A percentile compares a stretch with the other conserved stretches of the same genome.
These are phyloP conservation scores for Bombycilla garrulus DNA, from an alignment of 2,113 vertebrate genomes.

Conservation along the genomic window DNA sequence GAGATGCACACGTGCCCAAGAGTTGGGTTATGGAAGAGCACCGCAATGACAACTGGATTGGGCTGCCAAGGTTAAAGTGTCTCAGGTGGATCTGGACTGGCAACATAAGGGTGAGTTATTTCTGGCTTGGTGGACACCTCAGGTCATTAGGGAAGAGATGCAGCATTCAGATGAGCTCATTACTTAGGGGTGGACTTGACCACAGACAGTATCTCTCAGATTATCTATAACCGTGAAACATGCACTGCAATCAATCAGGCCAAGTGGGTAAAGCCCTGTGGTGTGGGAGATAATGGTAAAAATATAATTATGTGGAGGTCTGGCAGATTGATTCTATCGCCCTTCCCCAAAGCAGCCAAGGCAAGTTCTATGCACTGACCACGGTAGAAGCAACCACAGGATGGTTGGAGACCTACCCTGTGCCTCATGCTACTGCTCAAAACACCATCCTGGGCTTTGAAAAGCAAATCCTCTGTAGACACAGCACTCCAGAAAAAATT, in stretches of 20 bases:
- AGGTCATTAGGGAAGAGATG: background rate
- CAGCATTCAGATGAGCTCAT: background rate
- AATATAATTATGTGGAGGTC: background rate
- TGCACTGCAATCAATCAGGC: background rate
- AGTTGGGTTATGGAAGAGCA: background rate
- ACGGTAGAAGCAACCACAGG: fast-evolving
- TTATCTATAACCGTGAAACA: background rate
- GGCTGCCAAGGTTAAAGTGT: background rate
- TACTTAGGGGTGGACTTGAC: background rate
- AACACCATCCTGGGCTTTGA: background rate
- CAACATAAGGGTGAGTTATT: background rate
- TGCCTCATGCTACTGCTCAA: background rate
- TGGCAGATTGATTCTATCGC: background rate
- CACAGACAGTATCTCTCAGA: too few relatives aligned
- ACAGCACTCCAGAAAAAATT: background rate
- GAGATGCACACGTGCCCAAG: too few relatives aligned
- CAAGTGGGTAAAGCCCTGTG: background rate
- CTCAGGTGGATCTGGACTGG: background rate
- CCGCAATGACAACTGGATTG: too few relatives aligned
- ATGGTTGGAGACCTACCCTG: background rate
- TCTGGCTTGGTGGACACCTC: background rate
- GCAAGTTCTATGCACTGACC: fast-evolving
- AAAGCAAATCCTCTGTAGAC: background rate
- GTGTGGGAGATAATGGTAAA: background rate
- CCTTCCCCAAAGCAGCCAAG: fast-evolving